phyloP scores from a whole-genome alignment of 2,888 invertebrate genomes.

The Macaria liturata region DNA sequence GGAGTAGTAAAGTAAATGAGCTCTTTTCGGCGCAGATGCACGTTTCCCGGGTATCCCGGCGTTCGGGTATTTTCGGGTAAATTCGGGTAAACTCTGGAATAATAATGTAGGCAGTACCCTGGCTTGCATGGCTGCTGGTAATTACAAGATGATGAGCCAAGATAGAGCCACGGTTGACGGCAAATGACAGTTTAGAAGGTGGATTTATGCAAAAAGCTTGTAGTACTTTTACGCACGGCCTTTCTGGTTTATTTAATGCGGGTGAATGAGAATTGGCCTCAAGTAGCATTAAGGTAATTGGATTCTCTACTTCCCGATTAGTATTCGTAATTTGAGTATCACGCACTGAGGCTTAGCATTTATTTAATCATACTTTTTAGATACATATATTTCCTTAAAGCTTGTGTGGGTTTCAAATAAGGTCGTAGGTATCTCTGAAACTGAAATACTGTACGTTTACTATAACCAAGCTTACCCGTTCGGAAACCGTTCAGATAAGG shows the following conservation, averaged over 20 bases:
- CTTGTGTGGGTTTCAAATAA: too few species aligned
- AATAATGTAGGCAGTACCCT: conserved; percentile 25
- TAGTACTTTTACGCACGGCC: conserved; percentile 7
- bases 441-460: conserved; percentile 15
- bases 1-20: conserved; percentile 59
- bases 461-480: conserved; percentile 43
- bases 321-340: neutral
- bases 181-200: conserved; percentile 9
- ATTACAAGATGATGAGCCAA: conserved; percentile 18
- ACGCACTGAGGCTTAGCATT: too few species aligned
- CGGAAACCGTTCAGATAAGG: conserved; percentile 58
- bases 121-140: conserved; percentile 17
- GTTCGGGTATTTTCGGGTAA: conserved; percentile 19
- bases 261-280: neutral
- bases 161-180: conserved; percentile 14
- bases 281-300: too few species aligned
- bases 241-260: conserved; percentile 2
- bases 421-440: neutral
- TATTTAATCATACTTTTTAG: too few species aligned
- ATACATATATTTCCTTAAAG: too few species aligned
- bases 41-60: conserved; percentile 38
- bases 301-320: neutral
- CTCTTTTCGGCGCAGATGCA: conserved; percentile 58
- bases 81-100: conserved; percentile 13
- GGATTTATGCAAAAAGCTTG: conserved; percentile 16